phyloP scores from a whole-genome alignment of 2,888 invertebrate species.

The Drosophila eohydei region DNA sequence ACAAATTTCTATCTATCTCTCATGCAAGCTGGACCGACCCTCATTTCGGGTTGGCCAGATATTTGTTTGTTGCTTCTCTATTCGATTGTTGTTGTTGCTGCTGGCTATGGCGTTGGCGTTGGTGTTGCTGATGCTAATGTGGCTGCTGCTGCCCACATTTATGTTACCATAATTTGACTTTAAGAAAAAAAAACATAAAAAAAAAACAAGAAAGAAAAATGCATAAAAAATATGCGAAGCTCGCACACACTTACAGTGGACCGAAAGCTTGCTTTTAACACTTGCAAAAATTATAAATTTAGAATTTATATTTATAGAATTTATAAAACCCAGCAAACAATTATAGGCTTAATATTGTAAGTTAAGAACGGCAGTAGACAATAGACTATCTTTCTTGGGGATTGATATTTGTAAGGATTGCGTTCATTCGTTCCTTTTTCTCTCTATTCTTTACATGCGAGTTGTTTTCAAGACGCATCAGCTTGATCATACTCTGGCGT shows the following conservation, averaged over 20 bases:
- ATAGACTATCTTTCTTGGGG: too few relatives aligned
- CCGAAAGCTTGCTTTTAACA: neutral
- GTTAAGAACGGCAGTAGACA: too few relatives aligned
- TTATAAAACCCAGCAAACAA: too few relatives aligned
- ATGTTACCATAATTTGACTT: conserved; percentile 80
- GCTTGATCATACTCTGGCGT: too few relatives aligned
- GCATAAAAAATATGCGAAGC: conserved; percentile 7
- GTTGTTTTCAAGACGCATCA: too few relatives aligned
- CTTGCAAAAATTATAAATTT: neutral
- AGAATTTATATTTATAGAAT: too few relatives aligned
- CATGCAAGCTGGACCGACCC: conserved; percentile 61
- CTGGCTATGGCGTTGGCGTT: conserved; percentile 28
- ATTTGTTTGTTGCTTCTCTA: conserved; percentile 54
- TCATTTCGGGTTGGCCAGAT: conserved; percentile 76
- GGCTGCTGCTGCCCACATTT: conserved; percentile 70
- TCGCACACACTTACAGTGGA: conserved; percentile 20
- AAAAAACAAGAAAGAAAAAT: conserved; percentile 24
- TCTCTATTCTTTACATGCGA: too few relatives aligned
- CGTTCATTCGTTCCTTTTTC: too few relatives aligned
- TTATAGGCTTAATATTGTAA: too few relatives aligned
- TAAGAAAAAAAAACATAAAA: conserved; percentile 33
- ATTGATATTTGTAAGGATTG: too few relatives aligned
- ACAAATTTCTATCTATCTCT: conserved; percentile 71
- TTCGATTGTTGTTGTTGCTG: conserved; percentile 50
- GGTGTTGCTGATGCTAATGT: conserved; percentile 46